phyloP scores from a whole-genome alignment of 2,888 invertebrate species.

The Drosophila heteroneura region DNA sequence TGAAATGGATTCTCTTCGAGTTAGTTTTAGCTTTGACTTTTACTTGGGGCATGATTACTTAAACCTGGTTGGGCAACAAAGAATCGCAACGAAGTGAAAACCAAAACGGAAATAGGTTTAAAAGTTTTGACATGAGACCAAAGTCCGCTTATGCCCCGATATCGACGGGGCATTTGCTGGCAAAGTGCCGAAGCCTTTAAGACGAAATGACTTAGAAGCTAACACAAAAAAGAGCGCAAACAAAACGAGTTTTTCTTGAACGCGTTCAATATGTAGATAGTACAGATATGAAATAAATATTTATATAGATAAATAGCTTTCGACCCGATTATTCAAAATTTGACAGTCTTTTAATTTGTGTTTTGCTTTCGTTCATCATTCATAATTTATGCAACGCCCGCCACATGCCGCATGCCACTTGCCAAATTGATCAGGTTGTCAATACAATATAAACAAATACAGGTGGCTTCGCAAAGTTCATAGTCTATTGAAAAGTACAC shows the following conservation, averaged over 20 bases:
- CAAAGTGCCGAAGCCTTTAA: conserved; percentile 45
- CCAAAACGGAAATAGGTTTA: conserved; percentile 37
- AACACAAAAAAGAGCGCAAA: conserved; percentile 19
- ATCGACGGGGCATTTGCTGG: conserved; percentile 55
- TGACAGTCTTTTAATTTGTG: neutral
- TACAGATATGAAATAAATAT: neutral
- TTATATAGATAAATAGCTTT: neutral
- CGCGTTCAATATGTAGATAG: conserved; percentile 17
- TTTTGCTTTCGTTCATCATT: conserved; percentile 1
- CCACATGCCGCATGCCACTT: conserved; percentile 9
- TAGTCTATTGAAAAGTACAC: conserved; percentile 6
- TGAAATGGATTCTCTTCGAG: conserved; percentile 25
- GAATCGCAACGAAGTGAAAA: conserved; percentile 10
- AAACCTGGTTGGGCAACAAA: conserved; percentile 35
- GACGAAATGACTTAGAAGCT: conserved; percentile 43
- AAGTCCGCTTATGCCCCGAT: conserved; percentile 67
- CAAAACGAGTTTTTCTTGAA: conserved; percentile 32
- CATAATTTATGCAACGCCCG: conserved; percentile 38
- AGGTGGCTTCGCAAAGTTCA: conserved; percentile 44
- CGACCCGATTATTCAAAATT: conserved; percentile 10
- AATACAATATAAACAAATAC: conserved; percentile 39
- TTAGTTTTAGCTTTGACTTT: conserved; percentile 19
- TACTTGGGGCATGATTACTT: conserved; percentile 42
- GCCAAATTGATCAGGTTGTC: conserved; percentile 27
- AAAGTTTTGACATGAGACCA: conserved; percentile 40